Evolutionary conservation across 2,113 vertebrate species (phyloP).

Genomic region (Agapornis roseicollis): DNA sequence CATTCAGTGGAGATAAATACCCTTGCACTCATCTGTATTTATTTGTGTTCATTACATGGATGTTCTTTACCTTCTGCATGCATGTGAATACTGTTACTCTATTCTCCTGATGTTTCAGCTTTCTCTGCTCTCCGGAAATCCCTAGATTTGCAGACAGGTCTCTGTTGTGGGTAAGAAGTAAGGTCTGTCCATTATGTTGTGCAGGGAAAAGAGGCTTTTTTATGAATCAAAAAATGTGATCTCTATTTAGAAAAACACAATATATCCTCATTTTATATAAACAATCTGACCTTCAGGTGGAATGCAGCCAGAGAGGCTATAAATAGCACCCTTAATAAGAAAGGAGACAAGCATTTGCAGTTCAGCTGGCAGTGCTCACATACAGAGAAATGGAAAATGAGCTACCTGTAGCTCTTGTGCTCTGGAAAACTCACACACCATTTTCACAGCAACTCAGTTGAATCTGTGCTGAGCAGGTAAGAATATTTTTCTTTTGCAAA

Average conservation of each 20-base stretch:
- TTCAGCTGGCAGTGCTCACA: not conserved
- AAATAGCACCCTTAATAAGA: slow-evolving; percentile 65
- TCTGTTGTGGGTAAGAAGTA: not conserved
- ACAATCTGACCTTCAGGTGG: slow-evolving; percentile 73
- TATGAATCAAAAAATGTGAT: slow-evolving; percentile 59
- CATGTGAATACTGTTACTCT: not conserved
- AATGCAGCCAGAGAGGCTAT: slow-evolving; percentile 66
- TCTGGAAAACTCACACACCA: not conserved
- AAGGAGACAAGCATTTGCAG: not conserved
- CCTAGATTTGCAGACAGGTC: not conserved
- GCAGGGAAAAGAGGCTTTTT: slow-evolving; percentile 40
- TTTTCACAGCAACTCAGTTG: not conserved
- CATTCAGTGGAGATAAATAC: not conserved
- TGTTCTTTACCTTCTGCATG: not conserved
- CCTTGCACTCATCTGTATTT: not conserved
- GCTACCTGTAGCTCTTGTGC: not conserved
- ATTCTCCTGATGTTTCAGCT: not conserved
- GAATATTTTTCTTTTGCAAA: not conserved
- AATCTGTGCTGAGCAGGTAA: not conserved
- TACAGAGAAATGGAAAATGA: not conserved
- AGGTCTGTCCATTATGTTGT: not conserved
- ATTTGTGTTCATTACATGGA: not conserved
- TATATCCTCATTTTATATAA: slow-evolving; percentile 69
- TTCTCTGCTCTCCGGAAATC: not conserved
- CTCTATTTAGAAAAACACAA: slow-evolving; percentile 66